Evolutionary conservation across 2,797 vertebrate genomes (phyloP).

Genomic region (Parotocinclus haroldoi): DNA sequence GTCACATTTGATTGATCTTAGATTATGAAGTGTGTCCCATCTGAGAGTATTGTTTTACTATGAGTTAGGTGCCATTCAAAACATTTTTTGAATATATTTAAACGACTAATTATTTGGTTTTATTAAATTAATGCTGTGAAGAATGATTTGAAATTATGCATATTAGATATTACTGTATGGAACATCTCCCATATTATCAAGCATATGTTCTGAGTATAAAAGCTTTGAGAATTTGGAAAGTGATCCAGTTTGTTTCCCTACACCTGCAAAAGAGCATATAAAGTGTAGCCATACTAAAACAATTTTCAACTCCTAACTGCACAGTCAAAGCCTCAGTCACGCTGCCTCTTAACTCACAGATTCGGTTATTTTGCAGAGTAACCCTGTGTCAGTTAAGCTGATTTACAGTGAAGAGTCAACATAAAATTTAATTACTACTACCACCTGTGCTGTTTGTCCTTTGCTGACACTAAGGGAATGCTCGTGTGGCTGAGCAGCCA

Average conservation of each 20-base stretch:
- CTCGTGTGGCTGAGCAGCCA: slow-evolving; percentile 45
- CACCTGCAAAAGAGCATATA: not conserved
- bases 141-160: not conserved
- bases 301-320: not conserved
- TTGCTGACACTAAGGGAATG: slow-evolving; percentile 47
- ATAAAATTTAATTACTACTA: slow-evolving; percentile 59
- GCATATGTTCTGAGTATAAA: too few species aligned
- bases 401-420: slow-evolving; percentile 56
- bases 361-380: slow-evolving; percentile 15
- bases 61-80: slow-evolving; percentile 6
- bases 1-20: slow-evolving; percentile 29
- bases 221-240: too few species aligned
- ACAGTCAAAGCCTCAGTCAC: not conserved
- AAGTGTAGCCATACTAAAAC: not conserved
- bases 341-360: not conserved
- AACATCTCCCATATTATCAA: not conserved
- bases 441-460: slow-evolving; percentile 56
- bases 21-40: not conserved
- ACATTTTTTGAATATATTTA: slow-evolving; percentile 15
- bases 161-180: not conserved
- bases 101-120: not conserved
- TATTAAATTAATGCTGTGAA: too few species aligned
- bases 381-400: slow-evolving; percentile 40
- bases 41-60: too few species aligned
- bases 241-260: not conserved